Evolutionary conservation across 1,140 invertebrate genomes (phyloP), one percentile per base, ranked within the genome.

Genomic region (Trachymyrmex cornetzi): DNA sequence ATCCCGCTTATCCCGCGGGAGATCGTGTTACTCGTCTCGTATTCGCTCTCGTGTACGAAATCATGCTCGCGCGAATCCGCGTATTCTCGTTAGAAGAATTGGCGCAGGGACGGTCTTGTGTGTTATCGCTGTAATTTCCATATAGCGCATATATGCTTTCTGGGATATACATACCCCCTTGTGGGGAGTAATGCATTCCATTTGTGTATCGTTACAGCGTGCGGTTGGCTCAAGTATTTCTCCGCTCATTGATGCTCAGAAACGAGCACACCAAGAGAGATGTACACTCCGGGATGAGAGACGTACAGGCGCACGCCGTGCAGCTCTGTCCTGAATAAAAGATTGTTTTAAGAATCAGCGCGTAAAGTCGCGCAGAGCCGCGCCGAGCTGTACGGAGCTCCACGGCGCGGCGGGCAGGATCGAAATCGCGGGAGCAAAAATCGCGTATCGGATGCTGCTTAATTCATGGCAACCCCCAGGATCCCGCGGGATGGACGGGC

Each of bases 261-360:
- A 84, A 74, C 55, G 80, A 61, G n/a, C 55, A 34, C 9, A 48
- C 2, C 24, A 67, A 38, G 69, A 67, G 80, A 55, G 53, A 55
- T 50, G 5, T 48, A 74, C n/a, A 66, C 55, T 22, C 11, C 34
- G 14, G 5, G 5, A 27, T 14, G 11, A 50, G 14, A 59, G 55
- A 57, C 55, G 14, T 72, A 27, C 9, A 11, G 24, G 63, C 72
- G 72, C 38, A 61, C 71, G 74, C 66, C 61, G 44, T 50, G 77
- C 77, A 88, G 7, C 57, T 74, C 66, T 59, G 82, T 88, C 81
- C 22, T 93, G 92, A 93, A 93, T 93, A 93, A 93, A 93, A 93
- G 90, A 93, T 93, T 82, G 71, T 89, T 89, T 92, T 88, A 71
- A 85, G 88, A 88, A 91, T 90, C 87, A 86, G 88, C 86, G 77